Conservation (phyloP, 2,888 invertebrate genomes). For the Neria commutata region DNA sequence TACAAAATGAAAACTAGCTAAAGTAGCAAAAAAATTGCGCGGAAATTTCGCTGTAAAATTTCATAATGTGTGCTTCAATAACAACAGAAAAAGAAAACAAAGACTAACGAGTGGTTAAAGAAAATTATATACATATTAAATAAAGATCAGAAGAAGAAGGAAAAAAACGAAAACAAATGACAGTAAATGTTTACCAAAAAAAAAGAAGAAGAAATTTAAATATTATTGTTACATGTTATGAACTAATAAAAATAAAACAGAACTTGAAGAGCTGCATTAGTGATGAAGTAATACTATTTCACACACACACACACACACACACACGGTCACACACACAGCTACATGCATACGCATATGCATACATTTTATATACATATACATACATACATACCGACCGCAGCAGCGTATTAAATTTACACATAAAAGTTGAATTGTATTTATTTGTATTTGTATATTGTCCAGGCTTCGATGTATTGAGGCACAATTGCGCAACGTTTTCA, state of each 20-base stretch:
- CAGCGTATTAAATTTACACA: conserved; percentile 26
- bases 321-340: conserved; percentile 25
- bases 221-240: conserved; percentile 45
- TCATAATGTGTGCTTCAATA: conserved; percentile 16
- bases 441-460: conserved; percentile 54
- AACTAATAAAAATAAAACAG: conserved; percentile 15
- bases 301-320: conserved; percentile 26
- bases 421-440: conserved; percentile 45
- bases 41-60: conserved; percentile 5
- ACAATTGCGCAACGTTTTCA: conserved; percentile 20
- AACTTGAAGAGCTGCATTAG: conserved; percentile 15
- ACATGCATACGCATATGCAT: conserved; percentile 28
- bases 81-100: conserved; percentile 27
- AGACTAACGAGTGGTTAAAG: conserved; percentile 7
- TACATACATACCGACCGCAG: conserved; percentile 33
- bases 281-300: conserved; percentile 24
- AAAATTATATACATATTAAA: conserved; percentile 9
- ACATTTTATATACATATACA: conserved; percentile 25
- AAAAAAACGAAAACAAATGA: conserved; percentile 23
- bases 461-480: conserved; percentile 10
- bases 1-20: neutral
- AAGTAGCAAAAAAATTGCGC: neutral
- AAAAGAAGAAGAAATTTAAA: conserved; percentile 22
- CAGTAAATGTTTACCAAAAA: conserved; percentile 7
- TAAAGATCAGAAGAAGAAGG: conserved; percentile 24